A percentile compares a stretch with the other conserved stretches of the same genome.
phyloP scores from a whole-genome alignment of 2,888 invertebrate genomes.

The Julus scanicus region DNA sequence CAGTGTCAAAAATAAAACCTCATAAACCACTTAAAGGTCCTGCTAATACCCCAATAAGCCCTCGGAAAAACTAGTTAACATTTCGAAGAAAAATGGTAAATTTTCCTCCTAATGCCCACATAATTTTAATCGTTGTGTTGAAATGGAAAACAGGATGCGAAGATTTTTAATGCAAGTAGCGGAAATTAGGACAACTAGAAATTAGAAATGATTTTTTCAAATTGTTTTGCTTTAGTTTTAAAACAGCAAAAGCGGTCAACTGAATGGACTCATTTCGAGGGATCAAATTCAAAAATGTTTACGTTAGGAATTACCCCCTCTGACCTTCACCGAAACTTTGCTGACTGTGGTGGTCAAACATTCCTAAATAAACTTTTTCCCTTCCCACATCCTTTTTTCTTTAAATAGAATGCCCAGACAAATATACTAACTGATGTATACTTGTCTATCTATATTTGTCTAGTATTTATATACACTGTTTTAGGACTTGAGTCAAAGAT shows the following conservation, averaged over 20 bases:
- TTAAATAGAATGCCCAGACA: background rate
- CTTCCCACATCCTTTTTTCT: background rate
- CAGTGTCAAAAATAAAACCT: background rate
- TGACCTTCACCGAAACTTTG: background rate
- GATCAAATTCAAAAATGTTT: constrained; percentile 11
- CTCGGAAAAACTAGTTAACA: background rate
- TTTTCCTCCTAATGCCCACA: background rate
- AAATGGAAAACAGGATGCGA: background rate
- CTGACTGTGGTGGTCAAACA: background rate
- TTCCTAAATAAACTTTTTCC: too few relatives aligned
- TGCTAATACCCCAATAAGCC: background rate
- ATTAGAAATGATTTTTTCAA: background rate
- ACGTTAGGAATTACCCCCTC: background rate
- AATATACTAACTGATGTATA: background rate
- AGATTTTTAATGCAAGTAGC: background rate
- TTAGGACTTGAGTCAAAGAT: too few relatives aligned
- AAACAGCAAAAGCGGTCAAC: background rate
- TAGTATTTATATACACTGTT: too few relatives aligned
- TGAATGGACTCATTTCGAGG: background rate
- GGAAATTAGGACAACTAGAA: background rate
- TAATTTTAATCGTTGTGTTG: background rate
- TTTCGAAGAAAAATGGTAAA: background rate
- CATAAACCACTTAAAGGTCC: background rate
- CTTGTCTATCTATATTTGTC: too few relatives aligned
- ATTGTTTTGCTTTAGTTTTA: background rate